These are phyloP conservation scores for Antheraea pernyi DNA, from an alignment of 1,140 invertebrate genomes.

Conservation along the genomic window DNA sequence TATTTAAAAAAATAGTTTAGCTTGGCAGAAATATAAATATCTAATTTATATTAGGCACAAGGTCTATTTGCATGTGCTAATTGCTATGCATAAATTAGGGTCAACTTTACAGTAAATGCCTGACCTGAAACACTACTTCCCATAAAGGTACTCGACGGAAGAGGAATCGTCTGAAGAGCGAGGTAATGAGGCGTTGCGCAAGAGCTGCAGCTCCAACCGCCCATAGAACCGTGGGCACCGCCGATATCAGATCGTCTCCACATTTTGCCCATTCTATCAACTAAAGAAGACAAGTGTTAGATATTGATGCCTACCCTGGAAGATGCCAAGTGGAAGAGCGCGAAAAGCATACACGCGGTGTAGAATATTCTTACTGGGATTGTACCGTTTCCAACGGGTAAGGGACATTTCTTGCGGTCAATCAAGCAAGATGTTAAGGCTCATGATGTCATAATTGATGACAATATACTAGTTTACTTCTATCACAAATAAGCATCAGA, in stretches of 20 bases:
- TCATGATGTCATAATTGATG: too few relatives aligned
- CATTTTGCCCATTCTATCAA: conserved; percentile 54
- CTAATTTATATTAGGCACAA: neutral
- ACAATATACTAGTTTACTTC: too few relatives aligned
- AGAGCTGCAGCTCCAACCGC: conserved; percentile 51
- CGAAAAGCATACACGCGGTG: too few relatives aligned
- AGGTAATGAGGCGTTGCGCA: conserved; percentile 46
- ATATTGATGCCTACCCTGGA: too few relatives aligned
- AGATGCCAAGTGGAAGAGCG: too few relatives aligned
- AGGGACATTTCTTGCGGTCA: too few relatives aligned
- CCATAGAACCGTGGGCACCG: conserved; percentile 61
- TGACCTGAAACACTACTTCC: conserved; percentile 59
- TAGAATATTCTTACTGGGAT: too few relatives aligned
- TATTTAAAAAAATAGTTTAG: too few relatives aligned
- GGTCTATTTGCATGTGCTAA: too few relatives aligned
- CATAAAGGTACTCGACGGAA: conserved; percentile 60
- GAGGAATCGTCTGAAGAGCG: conserved; percentile 56
- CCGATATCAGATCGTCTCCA: conserved; percentile 79
- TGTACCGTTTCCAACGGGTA: too few relatives aligned
- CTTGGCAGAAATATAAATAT: neutral
- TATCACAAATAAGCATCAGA: too few relatives aligned
- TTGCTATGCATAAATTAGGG: neutral
- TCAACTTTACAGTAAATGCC: neutral
- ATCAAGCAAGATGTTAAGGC: too few relatives aligned
- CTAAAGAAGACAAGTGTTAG: conserved; percentile 26